Evolutionary conservation across 2,113 vertebrate genomes (phyloP).

Genomic region (Xiphophorus maculatus): DNA sequence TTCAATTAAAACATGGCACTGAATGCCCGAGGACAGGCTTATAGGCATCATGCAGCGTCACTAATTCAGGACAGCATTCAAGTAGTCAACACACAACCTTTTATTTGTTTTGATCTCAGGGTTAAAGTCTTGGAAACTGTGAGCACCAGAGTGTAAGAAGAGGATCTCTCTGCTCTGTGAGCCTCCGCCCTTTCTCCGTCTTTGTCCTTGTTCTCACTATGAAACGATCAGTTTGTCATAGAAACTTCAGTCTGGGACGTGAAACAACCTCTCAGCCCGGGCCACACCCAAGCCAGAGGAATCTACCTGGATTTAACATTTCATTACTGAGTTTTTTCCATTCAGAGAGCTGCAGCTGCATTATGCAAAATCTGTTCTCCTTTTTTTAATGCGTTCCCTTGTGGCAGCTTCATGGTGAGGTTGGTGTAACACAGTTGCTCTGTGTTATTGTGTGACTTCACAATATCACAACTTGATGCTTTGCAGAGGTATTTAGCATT

Average conservation of each 20-base stretch:
- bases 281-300: constrained; percentile 62
- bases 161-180: constrained; percentile 42
- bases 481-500: not conserved
- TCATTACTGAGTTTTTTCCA: constrained; percentile 21
- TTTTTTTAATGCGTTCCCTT: not conserved
- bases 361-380: not conserved
- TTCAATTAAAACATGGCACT: constrained; percentile 59
- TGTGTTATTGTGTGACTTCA: constrained; percentile 3
- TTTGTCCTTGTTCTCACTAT: constrained; percentile 63
- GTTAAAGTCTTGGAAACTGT: constrained; percentile 45
- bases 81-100: constrained; percentile 1
- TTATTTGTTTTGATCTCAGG: constrained; percentile 25
- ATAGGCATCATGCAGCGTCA: constrained; percentile 30
- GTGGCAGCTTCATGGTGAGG: not conserved
- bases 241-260: constrained; percentile 61
- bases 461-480: not conserved
- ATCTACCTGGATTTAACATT: constrained; percentile 57
- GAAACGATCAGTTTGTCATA: constrained; percentile 59
- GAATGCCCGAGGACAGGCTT: constrained; percentile 51
- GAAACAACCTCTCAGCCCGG: constrained; percentile 30
- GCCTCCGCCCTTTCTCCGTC: constrained; percentile 66
- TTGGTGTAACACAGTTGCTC: not conserved
- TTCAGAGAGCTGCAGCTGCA: constrained; percentile 11
- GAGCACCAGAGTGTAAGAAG: constrained; percentile 40
- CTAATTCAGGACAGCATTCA: constrained; percentile 38